Conservation (phyloP, 2,888 invertebrate species). For the Elaeidobius kamerunicus region DNA sequence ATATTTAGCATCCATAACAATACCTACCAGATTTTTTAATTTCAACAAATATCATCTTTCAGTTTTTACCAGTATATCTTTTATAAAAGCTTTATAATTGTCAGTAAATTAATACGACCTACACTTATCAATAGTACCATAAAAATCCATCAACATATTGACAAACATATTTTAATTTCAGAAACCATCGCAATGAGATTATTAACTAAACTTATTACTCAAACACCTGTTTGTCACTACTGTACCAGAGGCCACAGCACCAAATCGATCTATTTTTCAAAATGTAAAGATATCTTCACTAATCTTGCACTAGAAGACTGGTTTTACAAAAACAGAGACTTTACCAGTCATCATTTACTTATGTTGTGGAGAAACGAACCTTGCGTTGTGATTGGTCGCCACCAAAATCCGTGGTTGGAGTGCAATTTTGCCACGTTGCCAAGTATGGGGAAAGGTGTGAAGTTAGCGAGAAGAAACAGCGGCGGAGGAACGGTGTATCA, state of each 20-base stretch:
- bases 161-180: neutral
- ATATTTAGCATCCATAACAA: no score
- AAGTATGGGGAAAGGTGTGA: conserved; percentile 56
- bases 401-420: conserved; percentile 97
- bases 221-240: neutral
- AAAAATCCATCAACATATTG: neutral
- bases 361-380: conserved; percentile 93
- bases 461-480: conserved; percentile 85
- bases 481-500: conserved; percentile 98
- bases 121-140: no score
- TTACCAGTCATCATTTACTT: conserved; percentile 77
- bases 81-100: no score
- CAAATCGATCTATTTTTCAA: conserved; percentile 89
- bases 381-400: conserved; percentile 92
- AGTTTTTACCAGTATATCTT: no score
- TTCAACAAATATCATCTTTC: no score
- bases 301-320: conserved; percentile 97
- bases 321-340: conserved; percentile 86
- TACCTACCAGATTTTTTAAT: no score
- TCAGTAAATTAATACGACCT: no score
- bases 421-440: conserved; percentile 70
- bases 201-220: neutral
- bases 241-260: conserved; percentile 35
- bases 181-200: neutral
- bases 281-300: conserved; percentile 84